Percentiles rank a stretch among this genome's conserved stretches.
Conservation (phyloP, 2,113 vertebrate genomes). For the Pongo pygmaeus region DNA sequence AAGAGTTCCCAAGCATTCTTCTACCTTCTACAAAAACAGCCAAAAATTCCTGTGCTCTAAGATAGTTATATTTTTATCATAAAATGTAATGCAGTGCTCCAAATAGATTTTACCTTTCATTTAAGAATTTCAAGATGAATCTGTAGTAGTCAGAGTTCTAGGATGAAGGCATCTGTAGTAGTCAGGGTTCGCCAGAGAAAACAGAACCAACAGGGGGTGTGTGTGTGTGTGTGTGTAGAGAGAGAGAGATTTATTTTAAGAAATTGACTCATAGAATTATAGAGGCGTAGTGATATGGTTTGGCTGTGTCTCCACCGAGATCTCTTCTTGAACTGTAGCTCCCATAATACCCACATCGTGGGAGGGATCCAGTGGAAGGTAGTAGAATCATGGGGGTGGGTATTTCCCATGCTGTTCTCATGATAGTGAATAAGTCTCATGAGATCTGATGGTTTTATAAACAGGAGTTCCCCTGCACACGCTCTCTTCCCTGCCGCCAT, state of each 20-base stretch:
- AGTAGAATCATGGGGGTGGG: too few species aligned
- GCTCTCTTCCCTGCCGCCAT: too few species aligned
- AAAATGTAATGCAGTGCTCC: constrained; percentile 15
- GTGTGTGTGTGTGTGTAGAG: background rate
- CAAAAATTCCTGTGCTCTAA: background rate
- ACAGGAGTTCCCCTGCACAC: too few species aligned
- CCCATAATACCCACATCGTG: too few species aligned
- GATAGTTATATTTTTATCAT: constrained; percentile 42
- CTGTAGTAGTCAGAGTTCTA: background rate
- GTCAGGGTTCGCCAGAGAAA: background rate
- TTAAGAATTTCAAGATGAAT: constrained; percentile 41
- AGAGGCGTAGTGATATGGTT: too few species aligned
- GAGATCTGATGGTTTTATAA: too few species aligned
- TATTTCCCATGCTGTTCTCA: too few species aligned
- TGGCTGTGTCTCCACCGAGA: too few species aligned
- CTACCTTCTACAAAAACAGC: background rate
- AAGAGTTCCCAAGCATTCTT: background rate
- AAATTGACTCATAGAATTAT: background rate
- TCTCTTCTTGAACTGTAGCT: too few species aligned
- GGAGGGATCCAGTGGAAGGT: too few species aligned
- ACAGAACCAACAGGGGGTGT: background rate
- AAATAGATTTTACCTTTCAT: constrained; percentile 40
- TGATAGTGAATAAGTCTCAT: too few species aligned
- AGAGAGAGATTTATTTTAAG: background rate
- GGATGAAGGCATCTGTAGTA: background rate